Conservation (phyloP, 2,797 vertebrate species). For the Parambassis ranga region DNA sequence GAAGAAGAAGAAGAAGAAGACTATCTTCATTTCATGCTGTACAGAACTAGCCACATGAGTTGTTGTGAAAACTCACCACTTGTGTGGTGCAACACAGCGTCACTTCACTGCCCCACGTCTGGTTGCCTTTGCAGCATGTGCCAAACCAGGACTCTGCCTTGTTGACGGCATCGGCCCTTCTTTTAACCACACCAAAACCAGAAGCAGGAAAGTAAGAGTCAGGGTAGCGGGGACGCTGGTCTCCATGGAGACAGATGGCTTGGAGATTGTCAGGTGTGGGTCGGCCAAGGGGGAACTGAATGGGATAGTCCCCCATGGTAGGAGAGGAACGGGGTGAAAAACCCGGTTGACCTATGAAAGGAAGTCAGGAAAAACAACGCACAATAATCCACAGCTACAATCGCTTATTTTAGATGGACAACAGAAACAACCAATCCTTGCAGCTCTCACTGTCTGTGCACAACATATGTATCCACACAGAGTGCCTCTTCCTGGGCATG, state of each 20-base stretch:
- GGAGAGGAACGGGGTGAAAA: constrained; percentile 21
- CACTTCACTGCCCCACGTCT: constrained; percentile 34
- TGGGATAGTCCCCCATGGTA: background rate
- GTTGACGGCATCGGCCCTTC: constrained; percentile 67
- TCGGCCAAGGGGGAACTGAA: constrained; percentile 71
- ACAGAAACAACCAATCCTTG: too few relatives aligned
- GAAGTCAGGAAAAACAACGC: background rate
- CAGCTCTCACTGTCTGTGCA: too few relatives aligned
- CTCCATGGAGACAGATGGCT: constrained; percentile 68
- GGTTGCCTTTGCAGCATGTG: constrained; percentile 67
- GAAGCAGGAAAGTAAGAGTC: constrained; percentile 51
- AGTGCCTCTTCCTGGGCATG: too few relatives aligned
- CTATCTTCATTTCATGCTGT: background rate
- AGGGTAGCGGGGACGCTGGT: constrained; percentile 68
- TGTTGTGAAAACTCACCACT: constrained; percentile 69
- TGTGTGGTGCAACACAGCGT: constrained; percentile 75
- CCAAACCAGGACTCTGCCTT: constrained; percentile 71
- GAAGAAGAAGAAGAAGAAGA: background rate
- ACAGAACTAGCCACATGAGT: background rate
- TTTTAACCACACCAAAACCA: constrained; percentile 39
- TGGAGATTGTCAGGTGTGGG: constrained; percentile 68
- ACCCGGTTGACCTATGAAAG: constrained; percentile 14
- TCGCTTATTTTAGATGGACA: too few relatives aligned
- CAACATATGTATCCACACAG: too few relatives aligned
- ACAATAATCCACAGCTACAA: too few relatives aligned